Base-by-base conservation (phyloP, 1,140 invertebrate species). In the Cylas formicarius region DNA sequence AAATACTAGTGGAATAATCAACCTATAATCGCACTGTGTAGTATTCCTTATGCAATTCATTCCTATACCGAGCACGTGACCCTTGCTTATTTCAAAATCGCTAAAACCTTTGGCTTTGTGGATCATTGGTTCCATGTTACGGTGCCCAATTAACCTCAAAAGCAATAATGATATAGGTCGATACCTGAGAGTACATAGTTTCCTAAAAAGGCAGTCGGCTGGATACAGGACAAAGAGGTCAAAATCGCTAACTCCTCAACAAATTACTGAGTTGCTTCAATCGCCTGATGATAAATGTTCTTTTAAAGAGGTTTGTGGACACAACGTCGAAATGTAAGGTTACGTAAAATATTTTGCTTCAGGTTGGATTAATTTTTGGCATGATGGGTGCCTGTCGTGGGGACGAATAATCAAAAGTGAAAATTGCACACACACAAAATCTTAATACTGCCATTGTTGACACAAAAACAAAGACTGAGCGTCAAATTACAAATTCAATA, bases 371-470 rank as follows among this genome's bases (percentile, higher is more conserved):
- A 27, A 19, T n/a, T 14, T 40, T 9, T 24, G 24, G 20, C n/a
- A 29, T 40, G 9, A 11, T 33, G 21, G 38, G 38, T 13, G 38
- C 38, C n/a, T 32, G 24, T 24, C 20, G 11, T 20, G 13, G 17
- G 10, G 28, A 39, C 14, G 34, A 45, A 24, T 19, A 38, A 18
- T 39, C 26, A 22, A 2, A 38, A 19, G 28, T 39, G 24, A 38
- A 38, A 38, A 31, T 38, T 38, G 33, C 21, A 14, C 17, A 45
- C 35, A 45, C 39, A 21, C 23, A 39, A 39, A 26, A 39, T 22
- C 13, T 21, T 13, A 4, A 14, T 8, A 9, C 16, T 17, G 23
- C 14, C 17, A 21, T 45, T 28, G 22, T 17, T 10, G 14, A 27
- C 14, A 39, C 35, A 37, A 45, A 45, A 39, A 38, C 35, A 21